Evolutionary conservation across 2,888 invertebrate species (phyloP), one percentile per base, ranked within the genome.

Genomic region (Dryobotodes eremita): DNA sequence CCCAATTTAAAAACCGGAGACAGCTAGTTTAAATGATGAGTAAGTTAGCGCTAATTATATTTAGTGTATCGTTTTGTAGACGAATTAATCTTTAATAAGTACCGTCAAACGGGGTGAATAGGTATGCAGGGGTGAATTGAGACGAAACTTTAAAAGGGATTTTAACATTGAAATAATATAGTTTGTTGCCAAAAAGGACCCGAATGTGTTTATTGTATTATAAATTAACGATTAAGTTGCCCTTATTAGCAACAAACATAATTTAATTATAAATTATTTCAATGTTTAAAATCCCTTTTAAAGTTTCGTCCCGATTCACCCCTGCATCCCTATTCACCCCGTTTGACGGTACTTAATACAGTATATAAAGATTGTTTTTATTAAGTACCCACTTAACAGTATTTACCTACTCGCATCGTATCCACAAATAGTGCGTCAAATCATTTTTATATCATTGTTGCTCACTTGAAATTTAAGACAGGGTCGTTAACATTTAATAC

Each of bases 401-500:
- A 57, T 71, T 79, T 77, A 83, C 48, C 17, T 20, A 53, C 20
- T 23, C 36, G 36, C 11, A 68, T 84, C 13, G 42, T 68, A 71
- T 31, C 71, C 42, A 2, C 23, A 8, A 1, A 36, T 36, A 1
- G 71, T 86, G 80, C 88, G 83, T 86, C 85, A 83, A 68, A 61
- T 0, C 71, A 64, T 36, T 65, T 65, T 82, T 83, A 77, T 78
- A 78, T 80, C 48, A 80, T 72, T 71, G 71, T 75, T 62, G 53
- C 36, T 61, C 72, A 75, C 36, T 61, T 31, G 31, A 83, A 86
- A 83, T 36, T 80, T 84, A 80, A 79, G 69, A 79, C 73, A 79
- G 80, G 87, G 90, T 89, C 89, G 87, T 84, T 89, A 84, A 84
- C 90, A 86, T 82, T 83, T 57, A 79, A 78, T 79, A 76, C 59